These are phyloP conservation scores for Chrysomela aeneicollis DNA, from an alignment of 2,888 invertebrate genomes.

Conservation along the genomic window DNA sequence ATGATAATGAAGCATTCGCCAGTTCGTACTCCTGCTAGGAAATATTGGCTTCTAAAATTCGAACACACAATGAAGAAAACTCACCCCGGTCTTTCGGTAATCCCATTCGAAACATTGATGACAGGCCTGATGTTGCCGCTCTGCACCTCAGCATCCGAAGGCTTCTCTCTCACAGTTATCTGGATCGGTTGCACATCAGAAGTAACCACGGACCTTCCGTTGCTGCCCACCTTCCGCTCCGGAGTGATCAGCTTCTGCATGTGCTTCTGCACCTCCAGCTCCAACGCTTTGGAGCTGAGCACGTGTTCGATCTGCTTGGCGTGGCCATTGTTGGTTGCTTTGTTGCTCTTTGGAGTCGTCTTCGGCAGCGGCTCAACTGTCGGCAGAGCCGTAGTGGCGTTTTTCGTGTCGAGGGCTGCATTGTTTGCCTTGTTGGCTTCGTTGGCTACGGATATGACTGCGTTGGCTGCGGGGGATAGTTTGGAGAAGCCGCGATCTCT, in stretches of 20 bases:
- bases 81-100: slow-evolving; percentile 57
- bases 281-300: slow-evolving; percentile 47
- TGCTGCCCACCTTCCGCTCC: slow-evolving; percentile 46
- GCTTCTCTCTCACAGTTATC: slow-evolving; percentile 59
- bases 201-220: slow-evolving; percentile 56
- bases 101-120: slow-evolving; percentile 54
- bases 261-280: slow-evolving; percentile 51
- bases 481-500: slow-evolving; percentile 54
- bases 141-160: slow-evolving; percentile 58
- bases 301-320: slow-evolving; percentile 46
- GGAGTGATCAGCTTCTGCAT: slow-evolving; percentile 51
- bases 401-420: slow-evolving; percentile 44
- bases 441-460: slow-evolving; percentile 45
- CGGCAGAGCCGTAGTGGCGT: slow-evolving; percentile 45
- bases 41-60: slow-evolving; percentile 8
- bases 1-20: too few species aligned
- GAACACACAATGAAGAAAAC: slow-evolving; percentile 35
- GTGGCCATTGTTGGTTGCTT: slow-evolving; percentile 29
- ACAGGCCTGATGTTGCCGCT: slow-evolving; percentile 59
- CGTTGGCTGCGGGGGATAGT: slow-evolving; percentile 46
- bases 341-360: slow-evolving; percentile 11
- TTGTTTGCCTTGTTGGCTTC: slow-evolving; percentile 33
- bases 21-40: too few species aligned
- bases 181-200: slow-evolving; percentile 59
- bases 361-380: slow-evolving; percentile 37